These are phyloP conservation scores for Camponotus fellah DNA, from an alignment of 2,888 invertebrate species.

Conservation along the genomic window DNA sequence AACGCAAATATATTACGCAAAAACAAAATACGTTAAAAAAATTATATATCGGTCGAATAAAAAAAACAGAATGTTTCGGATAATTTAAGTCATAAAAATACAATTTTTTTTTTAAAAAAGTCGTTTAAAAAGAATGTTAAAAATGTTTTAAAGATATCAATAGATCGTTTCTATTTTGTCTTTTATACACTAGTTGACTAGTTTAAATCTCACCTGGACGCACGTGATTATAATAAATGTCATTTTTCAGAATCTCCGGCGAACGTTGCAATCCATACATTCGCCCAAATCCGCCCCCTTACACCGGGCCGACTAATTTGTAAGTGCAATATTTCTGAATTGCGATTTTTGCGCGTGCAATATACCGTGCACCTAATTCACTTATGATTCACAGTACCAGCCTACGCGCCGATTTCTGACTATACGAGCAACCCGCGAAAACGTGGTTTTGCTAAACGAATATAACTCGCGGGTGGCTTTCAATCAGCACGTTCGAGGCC, in stretches of 20 bases:
- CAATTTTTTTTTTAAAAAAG: background rate
- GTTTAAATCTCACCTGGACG: background rate
- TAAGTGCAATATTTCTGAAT: conserved; percentile 76
- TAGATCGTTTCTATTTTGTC: background rate
- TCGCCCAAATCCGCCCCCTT: conserved; percentile 89
- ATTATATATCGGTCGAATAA: background rate
- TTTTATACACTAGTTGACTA: background rate
- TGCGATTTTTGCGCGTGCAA: background rate
- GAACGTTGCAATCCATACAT: conserved; percentile 83
- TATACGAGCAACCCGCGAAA: conserved; percentile 86
- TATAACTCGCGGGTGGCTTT: conserved; percentile 44
- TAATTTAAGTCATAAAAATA: background rate
- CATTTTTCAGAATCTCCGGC: conserved; percentile 74
- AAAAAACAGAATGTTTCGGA: background rate
- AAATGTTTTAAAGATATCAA: background rate
- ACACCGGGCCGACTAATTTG: conserved; percentile 87
- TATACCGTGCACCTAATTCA: background rate
- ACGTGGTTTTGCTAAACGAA: conserved; percentile 87
- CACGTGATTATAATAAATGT: background rate
- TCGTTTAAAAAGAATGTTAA: background rate
- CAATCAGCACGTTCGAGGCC: conserved; percentile 30
- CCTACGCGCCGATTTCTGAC: conserved; percentile 87
- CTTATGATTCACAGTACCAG: conserved; percentile 74
- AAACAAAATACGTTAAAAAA: background rate
- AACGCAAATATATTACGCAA: background rate